Conservation (phyloP, 2,888 invertebrate genomes). For the Scaptomyza parva region DNA sequence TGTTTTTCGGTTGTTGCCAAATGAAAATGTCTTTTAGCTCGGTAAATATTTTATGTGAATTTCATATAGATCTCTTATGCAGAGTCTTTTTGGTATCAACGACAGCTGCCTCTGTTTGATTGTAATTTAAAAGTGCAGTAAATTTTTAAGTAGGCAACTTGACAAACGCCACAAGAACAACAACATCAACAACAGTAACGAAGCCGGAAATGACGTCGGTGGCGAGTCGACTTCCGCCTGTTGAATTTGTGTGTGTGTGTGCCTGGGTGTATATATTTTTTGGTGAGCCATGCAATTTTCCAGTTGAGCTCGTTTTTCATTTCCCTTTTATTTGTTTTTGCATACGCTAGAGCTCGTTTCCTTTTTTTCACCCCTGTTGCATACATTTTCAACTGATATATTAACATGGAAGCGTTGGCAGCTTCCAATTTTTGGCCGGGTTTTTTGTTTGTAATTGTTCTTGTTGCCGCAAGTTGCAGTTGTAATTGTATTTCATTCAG, state of each 20-base stretch:
- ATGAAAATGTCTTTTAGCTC: conserved; percentile 67
- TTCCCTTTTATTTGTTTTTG: conserved; percentile 79
- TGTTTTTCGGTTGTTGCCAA: conserved; percentile 27
- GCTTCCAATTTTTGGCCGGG: conserved; percentile 48
- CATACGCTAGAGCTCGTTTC: conserved; percentile 40
- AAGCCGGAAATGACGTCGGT: conserved; percentile 69
- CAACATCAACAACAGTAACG: conserved; percentile 20
- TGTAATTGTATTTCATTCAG: conserved; percentile 72
- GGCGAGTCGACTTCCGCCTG: conserved; percentile 70
- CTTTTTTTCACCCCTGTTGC: conserved; percentile 35
- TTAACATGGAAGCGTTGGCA: conserved; percentile 61
- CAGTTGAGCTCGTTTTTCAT: conserved; percentile 79
- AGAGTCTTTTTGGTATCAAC: conserved; percentile 7
- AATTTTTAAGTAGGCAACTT: conserved; percentile 68
- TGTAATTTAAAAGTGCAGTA: conserved; percentile 64
- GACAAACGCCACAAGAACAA: conserved; percentile 42
- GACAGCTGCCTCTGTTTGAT: conserved; percentile 33
- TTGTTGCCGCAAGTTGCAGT: conserved; percentile 46
- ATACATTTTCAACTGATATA: conserved; percentile 58
- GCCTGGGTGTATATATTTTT: conserved; percentile 29
- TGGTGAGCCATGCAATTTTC: conserved; percentile 68
- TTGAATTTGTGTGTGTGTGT: conserved; percentile 29
- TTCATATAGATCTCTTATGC: conserved; percentile 34
- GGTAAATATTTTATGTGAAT: conserved; percentile 67
- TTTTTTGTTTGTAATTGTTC: conserved; percentile 51